Conservation (phyloP, 1,140 invertebrate species). For the Eciton burchellii region DNA sequence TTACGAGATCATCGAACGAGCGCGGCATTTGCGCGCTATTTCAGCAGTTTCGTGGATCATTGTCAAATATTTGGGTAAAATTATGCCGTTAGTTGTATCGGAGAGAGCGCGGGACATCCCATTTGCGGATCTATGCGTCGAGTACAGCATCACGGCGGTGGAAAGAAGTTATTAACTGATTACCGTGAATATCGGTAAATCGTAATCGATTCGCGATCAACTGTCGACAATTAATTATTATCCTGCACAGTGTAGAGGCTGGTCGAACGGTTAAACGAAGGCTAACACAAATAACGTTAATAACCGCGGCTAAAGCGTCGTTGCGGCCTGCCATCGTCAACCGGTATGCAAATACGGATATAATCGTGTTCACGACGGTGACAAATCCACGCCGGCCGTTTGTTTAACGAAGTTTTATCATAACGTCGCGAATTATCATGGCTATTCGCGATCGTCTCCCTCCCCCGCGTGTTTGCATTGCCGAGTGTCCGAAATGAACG, state of each 20-base stretch:
- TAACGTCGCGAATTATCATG: constrained; percentile 40
- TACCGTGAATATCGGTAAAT: not conserved
- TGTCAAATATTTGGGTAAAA: no score
- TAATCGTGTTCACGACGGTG: constrained; percentile 13
- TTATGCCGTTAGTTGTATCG: no score
- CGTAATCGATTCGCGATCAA: constrained; percentile 5
- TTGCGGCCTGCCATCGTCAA: constrained; percentile 27
- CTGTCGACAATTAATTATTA: constrained; percentile 11
- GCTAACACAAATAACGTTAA: constrained; percentile 43
- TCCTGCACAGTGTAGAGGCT: not conserved
- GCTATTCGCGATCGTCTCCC: not conserved
- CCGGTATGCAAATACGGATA: constrained; percentile 32
- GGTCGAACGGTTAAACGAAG: constrained; percentile 32
- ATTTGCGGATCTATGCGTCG: no score
- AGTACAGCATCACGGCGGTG: not conserved
- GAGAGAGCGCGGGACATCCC: no score
- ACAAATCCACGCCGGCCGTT: constrained; percentile 30
- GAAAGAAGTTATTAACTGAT: not conserved
- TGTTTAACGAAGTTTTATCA: constrained; percentile 46
- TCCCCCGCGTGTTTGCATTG: not conserved
- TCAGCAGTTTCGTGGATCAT: no score
- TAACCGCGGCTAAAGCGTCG: constrained; percentile 21
- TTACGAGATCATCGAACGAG: no score
- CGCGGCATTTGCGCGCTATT: no score
- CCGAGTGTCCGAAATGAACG: constrained; percentile 32